Evolutionary conservation across 2,113 vertebrate genomes (phyloP).

Genomic region (Erythrocebus patas): DNA sequence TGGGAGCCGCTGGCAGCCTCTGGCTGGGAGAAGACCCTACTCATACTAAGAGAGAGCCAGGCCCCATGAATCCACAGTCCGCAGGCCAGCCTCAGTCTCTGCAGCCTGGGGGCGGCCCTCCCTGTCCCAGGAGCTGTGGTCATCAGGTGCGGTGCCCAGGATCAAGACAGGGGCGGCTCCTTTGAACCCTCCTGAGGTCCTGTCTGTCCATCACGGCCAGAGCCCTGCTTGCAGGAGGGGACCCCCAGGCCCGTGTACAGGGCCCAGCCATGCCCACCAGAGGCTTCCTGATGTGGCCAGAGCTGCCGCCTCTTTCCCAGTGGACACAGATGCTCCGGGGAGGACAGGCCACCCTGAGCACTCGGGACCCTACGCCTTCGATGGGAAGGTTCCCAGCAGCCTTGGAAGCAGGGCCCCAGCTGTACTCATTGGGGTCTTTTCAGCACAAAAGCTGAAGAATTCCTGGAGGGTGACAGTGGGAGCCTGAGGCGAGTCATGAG

Average conservation of each 20-base stretch:
- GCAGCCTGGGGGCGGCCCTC: neutral
- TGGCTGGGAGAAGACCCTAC: neutral
- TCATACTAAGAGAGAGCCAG: neutral
- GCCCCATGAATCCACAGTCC: neutral
- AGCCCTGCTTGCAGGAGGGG: neutral
- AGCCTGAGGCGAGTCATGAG: neutral
- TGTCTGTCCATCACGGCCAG: neutral
- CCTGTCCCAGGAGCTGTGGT: neutral
- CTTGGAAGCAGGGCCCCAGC: neutral
- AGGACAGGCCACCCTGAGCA: neutral
- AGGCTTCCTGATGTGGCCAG: neutral
- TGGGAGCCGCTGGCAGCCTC: neutral
- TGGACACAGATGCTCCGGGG: neutral
- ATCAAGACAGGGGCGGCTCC: neutral
- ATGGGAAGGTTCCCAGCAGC: neutral
- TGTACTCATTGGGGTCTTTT: neutral
- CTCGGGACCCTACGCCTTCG: neutral
- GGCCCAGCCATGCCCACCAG: neutral
- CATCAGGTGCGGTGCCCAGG: neutral
- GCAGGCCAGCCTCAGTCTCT: neutral
- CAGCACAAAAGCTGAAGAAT: neutral
- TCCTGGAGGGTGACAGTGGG: accelerated
- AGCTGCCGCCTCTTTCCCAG: no score
- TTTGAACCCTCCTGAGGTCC: neutral
- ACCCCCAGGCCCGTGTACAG: neutral